A percentile compares a stretch with the other conserved stretches of the same genome.
These are phyloP conservation scores for Heterotis niloticus DNA, from an alignment of 2,113 vertebrate genomes.

Conservation along the genomic window DNA sequence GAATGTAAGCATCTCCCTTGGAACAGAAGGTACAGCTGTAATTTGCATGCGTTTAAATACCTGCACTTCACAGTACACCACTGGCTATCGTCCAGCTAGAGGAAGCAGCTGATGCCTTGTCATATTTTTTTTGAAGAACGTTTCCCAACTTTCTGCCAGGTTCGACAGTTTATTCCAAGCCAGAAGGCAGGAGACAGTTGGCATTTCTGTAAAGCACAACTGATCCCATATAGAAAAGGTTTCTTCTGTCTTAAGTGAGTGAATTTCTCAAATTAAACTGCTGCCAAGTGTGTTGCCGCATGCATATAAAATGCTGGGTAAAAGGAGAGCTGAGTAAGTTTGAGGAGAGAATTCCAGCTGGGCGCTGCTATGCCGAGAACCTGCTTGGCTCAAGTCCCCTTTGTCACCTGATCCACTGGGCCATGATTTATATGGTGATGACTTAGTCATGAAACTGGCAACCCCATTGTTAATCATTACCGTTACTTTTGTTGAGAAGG, in stretches of 20 bases:
- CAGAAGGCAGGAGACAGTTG: constrained; percentile 45
- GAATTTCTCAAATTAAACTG: not conserved
- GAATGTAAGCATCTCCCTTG: not conserved
- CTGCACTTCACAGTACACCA: not conserved
- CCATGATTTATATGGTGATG: no score
- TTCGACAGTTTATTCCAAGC: constrained; percentile 35
- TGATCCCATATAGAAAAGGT: constrained; percentile 37
- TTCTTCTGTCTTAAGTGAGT: constrained; percentile 25
- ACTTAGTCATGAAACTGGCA: no score
- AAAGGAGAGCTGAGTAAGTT: not conserved
- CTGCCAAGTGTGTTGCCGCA: not conserved
- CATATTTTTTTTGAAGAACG: constrained; percentile 5
- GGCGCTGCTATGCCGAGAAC: no score
- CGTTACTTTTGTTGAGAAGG: no score
- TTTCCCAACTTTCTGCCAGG: not conserved
- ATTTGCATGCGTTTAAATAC: constrained; percentile 11
- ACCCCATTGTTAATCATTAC: no score
- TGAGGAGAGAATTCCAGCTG: no score
- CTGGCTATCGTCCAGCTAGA: constrained; percentile 13
- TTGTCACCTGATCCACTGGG: no score
- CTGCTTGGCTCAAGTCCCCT: no score
- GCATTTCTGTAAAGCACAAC: constrained; percentile 46
- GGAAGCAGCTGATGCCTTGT: constrained; percentile 14
- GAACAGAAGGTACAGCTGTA: not conserved
- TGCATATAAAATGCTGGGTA: not conserved